Percentiles rank a stretch among this genome's conserved stretches.
phyloP scores from a whole-genome alignment of 1,140 invertebrate genomes.

The Eufriesea mexicana region DNA sequence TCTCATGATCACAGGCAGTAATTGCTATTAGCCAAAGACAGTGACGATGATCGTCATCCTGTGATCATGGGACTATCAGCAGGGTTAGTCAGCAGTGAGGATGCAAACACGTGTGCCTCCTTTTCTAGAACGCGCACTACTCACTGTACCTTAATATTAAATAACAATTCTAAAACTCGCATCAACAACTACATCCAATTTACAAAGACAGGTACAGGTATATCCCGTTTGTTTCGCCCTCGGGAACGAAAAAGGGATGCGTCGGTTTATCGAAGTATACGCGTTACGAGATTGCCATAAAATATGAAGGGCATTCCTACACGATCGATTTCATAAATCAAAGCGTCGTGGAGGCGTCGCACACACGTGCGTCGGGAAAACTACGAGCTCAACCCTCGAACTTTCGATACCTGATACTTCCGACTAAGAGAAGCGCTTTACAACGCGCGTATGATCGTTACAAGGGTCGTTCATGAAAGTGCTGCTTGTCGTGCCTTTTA shows the following conservation, averaged over 20 bases:
- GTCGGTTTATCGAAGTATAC: background rate
- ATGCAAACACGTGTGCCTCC: too few species aligned
- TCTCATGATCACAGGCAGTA: too few species aligned
- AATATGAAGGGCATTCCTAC: background rate
- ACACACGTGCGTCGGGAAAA: background rate
- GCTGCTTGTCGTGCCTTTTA: background rate
- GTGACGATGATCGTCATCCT: too few species aligned
- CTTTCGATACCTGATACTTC: background rate
- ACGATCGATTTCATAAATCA: slow-evolving; percentile 13
- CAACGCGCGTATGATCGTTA: background rate
- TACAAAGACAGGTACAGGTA: background rate
- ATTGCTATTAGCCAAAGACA: too few species aligned
- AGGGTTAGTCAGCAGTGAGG: too few species aligned
- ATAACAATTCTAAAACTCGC: too few species aligned
- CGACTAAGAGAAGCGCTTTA: background rate
- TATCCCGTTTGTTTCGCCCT: background rate
- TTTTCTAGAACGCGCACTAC: too few species aligned
- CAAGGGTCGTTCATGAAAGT: background rate
- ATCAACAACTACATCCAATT: too few species aligned
- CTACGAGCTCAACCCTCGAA: background rate
- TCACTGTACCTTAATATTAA: too few species aligned
- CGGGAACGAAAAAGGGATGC: background rate
- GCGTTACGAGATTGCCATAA: background rate
- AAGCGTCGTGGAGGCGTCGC: background rate
- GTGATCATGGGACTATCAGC: too few species aligned